Evolutionary conservation across 35 echinoderm and acorn worm species (phyloP).

Genomic region (Amphiura filiformis): DNA sequence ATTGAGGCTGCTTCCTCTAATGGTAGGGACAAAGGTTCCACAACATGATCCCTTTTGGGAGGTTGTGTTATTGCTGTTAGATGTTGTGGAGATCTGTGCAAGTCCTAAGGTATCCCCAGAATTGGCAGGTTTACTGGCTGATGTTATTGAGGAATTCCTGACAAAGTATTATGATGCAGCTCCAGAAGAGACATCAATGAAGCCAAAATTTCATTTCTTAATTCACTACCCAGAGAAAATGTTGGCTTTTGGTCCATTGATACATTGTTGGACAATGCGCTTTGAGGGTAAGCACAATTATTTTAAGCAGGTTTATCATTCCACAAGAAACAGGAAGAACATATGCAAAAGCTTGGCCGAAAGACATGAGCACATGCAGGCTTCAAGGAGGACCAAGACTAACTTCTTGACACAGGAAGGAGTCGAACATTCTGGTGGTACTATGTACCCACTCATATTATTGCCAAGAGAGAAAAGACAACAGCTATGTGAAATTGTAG

Average conservation of each 20-base stretch:
- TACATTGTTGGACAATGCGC: slow-evolving; percentile 58
- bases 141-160: slow-evolving; percentile 48
- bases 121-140: slow-evolving; percentile 38
- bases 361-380: slow-evolving; percentile 37
- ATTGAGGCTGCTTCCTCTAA: slow-evolving; percentile 47
- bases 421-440: slow-evolving; percentile 2
- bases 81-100: slow-evolving; percentile 49
- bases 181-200: slow-evolving; percentile 27
- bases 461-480: too few relatives aligned
- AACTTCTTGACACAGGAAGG: slow-evolving; percentile 16
- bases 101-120: slow-evolving; percentile 15
- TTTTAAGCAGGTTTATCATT: slow-evolving; percentile 24
- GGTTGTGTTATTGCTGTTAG: slow-evolving; percentile 15
- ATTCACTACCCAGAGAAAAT: slow-evolving; percentile 39
- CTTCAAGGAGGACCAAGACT: background rate
- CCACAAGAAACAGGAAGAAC: slow-evolving; percentile 41
- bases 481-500: too few relatives aligned
- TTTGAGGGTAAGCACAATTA: slow-evolving; percentile 51
- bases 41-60: slow-evolving; percentile 21
- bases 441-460: too few relatives aligned
- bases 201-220: slow-evolving; percentile 50
- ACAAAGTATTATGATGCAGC: background rate
- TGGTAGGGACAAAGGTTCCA: slow-evolving; percentile 40
- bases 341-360: slow-evolving; percentile 25
- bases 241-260: slow-evolving; percentile 52